Conservation (phyloP, 1,140 invertebrate genomes). For the Drosophila pectinifera region DNA sequence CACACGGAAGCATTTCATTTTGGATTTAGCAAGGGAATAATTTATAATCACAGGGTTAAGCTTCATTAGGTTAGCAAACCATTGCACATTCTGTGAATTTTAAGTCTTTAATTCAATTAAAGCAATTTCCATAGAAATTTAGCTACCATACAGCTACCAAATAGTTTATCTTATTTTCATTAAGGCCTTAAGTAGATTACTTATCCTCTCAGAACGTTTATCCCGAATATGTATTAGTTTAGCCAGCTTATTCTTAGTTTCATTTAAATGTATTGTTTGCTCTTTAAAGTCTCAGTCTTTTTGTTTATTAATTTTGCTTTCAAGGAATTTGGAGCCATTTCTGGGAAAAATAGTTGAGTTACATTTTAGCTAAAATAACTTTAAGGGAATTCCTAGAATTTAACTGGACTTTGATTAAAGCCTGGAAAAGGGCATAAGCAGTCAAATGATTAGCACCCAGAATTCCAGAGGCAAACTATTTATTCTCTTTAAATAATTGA, state of each 20-base stretch:
- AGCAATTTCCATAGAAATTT: too few species aligned
- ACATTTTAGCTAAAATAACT: too few species aligned
- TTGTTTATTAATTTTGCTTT: not conserved
- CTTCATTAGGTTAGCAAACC: not conserved
- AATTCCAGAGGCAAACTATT: not conserved
- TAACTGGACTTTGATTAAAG: not conserved
- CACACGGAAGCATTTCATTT: constrained; percentile 7
- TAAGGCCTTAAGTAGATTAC: not conserved
- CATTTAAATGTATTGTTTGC: not conserved
- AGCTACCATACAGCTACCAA: too few species aligned
- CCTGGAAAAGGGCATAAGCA: too few species aligned
- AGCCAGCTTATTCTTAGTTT: not conserved
- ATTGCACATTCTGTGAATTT: too few species aligned
- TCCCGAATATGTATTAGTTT: not conserved
- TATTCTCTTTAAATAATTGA: not conserved
- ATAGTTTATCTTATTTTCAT: too few species aligned
- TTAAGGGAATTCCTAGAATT: not conserved
- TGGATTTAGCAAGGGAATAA: constrained; percentile 1
- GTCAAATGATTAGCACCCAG: not conserved
- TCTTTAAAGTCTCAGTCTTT: not conserved
- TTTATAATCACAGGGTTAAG: constrained; percentile 3
- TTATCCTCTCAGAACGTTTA: not conserved
- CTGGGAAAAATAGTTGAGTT: too few species aligned
- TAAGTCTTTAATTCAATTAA: not conserved
- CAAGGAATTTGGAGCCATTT: too few species aligned